Base-by-base conservation (phyloP, 2,888 invertebrate species). In the Leucoptera coffeella region DNA sequence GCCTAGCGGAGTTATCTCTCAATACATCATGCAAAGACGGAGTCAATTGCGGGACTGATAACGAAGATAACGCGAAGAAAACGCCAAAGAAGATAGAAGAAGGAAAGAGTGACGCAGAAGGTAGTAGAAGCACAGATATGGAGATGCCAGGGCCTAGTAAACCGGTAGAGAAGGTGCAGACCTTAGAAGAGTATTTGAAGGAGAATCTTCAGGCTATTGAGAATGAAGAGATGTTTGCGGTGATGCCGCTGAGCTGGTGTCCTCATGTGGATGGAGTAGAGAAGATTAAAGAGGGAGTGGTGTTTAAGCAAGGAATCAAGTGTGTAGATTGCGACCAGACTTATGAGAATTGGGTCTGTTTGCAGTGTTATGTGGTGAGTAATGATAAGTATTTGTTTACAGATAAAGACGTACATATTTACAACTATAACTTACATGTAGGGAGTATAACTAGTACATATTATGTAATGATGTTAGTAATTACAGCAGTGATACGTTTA, bases 321-420 rank as follows among this genome's bases (percentile, higher is more conserved):
- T 88, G 87, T 42, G 35, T 48, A 2, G 69, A 75, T 17, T 88
- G 87, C 42, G 57, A 61, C 0, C 75, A 78, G 30, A 58, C 49
- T 1, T 57, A 56, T n/a, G 88, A 88, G 50, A 86, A 86, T 45
- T 88, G 88, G 88, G 73, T 83, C 39, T 88, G 88, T 42, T 65
- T 88, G 25, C 73, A 75, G 24, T 72, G 72, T 37, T 64, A 53
- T 38, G 37, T 56, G 32, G 72, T 71, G 34, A 64, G 71, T 67
- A n/a, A n/a, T n/a, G n/a, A n/a, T n/a, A n/a, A n/a, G n/a, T n/a
- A n/a, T n/a, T n/a, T n/a, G n/a, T n/a, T n/a, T n/a, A n/a, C n/a
- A n/a, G n/a, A n/a, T n/a, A n/a, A n/a, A n/a, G n/a, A n/a, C n/a
- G n/a, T n/a, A n/a, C n/a, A n/a, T n/a, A n/a, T n/a, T n/a, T n/a